phyloP scores from a whole-genome alignment of 2,113 vertebrate species.

The Heterotis niloticus region DNA sequence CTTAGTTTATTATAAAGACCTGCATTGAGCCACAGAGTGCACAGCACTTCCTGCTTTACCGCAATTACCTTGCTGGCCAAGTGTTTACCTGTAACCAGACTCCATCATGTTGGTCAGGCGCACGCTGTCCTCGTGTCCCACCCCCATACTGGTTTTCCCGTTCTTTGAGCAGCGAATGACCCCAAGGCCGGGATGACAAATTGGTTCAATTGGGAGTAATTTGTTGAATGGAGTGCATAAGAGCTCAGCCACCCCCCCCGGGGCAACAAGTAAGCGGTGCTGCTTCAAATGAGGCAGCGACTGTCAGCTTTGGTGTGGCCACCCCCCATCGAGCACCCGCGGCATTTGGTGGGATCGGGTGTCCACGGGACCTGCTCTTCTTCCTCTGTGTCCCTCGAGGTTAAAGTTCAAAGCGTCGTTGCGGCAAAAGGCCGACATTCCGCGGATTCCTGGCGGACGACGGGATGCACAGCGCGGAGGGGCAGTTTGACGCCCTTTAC shows the following conservation, averaged over 20 bases:
- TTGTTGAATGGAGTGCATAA: background rate
- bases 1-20: too few species aligned
- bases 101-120: background rate
- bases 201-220: slow-evolving; percentile 5
- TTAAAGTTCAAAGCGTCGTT: background rate
- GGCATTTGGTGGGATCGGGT: background rate
- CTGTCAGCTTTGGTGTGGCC: background rate
- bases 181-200: background rate
- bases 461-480: background rate
- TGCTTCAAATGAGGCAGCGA: background rate
- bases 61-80: too few species aligned
- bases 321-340: background rate
- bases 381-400: background rate
- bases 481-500: background rate
- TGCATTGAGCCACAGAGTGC: too few species aligned
- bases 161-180: background rate
- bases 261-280: background rate
- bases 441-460: background rate
- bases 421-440: background rate
- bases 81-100: too few species aligned
- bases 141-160: background rate
- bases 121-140: background rate
- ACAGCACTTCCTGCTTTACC: too few species aligned
- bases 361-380: background rate
- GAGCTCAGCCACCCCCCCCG: background rate